These are phyloP conservation scores for Trichogramma pretiosum DNA, from an alignment of 1,140 invertebrate species.

Conservation along the genomic window DNA sequence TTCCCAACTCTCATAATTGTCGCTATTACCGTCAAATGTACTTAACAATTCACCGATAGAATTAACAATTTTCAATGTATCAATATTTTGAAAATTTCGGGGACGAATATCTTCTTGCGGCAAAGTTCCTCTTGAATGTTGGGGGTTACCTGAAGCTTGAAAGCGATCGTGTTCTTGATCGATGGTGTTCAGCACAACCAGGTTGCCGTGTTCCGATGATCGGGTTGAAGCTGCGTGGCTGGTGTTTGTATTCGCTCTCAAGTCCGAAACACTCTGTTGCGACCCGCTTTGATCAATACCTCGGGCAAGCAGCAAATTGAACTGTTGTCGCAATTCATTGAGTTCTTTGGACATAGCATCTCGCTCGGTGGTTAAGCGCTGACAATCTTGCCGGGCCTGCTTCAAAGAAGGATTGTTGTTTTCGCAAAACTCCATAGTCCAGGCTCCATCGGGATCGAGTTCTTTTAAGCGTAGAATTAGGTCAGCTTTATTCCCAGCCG, in stretches of 20 bases:
- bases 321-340: not conserved
- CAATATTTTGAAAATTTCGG: not conserved
- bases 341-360: not conserved
- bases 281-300: too few species aligned
- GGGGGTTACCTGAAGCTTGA: not conserved
- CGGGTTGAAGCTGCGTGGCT: too few species aligned
- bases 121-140: too few species aligned
- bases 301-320: too few species aligned
- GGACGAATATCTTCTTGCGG: too few species aligned
- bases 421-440: not conserved
- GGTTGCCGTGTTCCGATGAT: too few species aligned
- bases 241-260: too few species aligned
- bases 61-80: not conserved
- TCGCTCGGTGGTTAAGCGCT: not conserved
- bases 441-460: not conserved
- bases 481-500: not conserved
- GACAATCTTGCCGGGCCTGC: not conserved
- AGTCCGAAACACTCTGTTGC: too few species aligned
- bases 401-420: not conserved
- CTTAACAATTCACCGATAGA: conserved; percentile 3
- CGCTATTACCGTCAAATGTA: conserved; percentile 2
- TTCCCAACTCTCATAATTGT: not conserved
- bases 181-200: too few species aligned
- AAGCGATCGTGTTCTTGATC: not conserved
- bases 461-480: not conserved